Evolutionary conservation across 30 jellyfish, hydroid and myxozoan genomes (phyloP).

Genomic region (Aurelia sp.): DNA sequence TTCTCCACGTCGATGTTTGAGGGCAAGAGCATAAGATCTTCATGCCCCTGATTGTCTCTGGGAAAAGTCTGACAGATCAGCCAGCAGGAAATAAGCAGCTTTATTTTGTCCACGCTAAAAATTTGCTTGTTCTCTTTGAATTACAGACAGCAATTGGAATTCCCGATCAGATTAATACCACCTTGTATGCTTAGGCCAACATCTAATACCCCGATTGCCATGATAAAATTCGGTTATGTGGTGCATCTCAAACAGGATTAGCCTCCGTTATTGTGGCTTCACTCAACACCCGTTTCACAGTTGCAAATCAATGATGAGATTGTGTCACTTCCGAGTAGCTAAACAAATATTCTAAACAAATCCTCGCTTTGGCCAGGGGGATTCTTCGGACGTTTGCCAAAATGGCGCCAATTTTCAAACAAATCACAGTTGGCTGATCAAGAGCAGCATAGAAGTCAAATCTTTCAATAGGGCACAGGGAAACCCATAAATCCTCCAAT

Average conservation of each 20-base stretch:
- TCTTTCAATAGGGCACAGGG: too few relatives aligned
- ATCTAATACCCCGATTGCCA: slow-evolving; percentile 15
- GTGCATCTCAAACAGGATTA: too few relatives aligned
- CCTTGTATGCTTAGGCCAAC: not conserved
- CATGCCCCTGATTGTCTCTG: slow-evolving; percentile 17
- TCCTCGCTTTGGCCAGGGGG: too few relatives aligned
- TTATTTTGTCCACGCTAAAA: not conserved
- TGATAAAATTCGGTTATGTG: slow-evolving; percentile 1
- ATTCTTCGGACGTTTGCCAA: too few relatives aligned
- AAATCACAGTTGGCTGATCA: too few relatives aligned
- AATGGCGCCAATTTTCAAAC: too few relatives aligned
- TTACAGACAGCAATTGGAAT: slow-evolving; percentile 26
- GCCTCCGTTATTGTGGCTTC: slow-evolving; percentile 1
- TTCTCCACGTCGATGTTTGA: slow-evolving; percentile 11
- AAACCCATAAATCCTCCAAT: too few relatives aligned
- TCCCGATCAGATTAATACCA: not conserved
- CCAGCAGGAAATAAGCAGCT: slow-evolving; percentile 24
- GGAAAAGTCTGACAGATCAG: slow-evolving; percentile 29
- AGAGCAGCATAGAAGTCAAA: too few relatives aligned
- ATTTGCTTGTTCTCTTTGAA: not conserved
- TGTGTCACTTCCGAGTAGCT: slow-evolving; percentile 11
- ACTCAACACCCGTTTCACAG: slow-evolving; percentile 41
- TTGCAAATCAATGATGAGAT: not conserved
- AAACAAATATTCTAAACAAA: slow-evolving; percentile 5
- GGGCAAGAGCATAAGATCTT: slow-evolving; percentile 8